phyloP scores from a whole-genome alignment of 2,888 invertebrate genomes.

The Temnothorax ravouxi region DNA sequence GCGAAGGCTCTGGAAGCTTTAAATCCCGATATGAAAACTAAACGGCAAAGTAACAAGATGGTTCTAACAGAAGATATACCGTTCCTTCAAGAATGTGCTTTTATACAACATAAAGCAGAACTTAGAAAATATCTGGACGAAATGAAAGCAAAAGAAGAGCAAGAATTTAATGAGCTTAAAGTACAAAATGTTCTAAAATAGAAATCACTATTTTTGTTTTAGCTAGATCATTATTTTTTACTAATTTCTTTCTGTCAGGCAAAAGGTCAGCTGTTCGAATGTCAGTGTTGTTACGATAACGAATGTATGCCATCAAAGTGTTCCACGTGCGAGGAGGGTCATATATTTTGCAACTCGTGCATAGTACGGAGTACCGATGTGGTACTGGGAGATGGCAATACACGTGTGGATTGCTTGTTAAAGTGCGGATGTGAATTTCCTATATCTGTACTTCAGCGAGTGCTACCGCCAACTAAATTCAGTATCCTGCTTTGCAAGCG shows the following conservation, averaged over 20 bases:
- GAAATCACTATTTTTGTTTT: not conserved
- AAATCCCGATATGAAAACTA: slow-evolving; percentile 71
- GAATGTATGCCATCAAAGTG: slow-evolving; percentile 84
- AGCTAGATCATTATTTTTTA: slow-evolving; percentile 10
- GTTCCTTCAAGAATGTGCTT: slow-evolving; percentile 83
- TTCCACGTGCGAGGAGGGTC: slow-evolving; percentile 77
- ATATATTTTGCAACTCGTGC: too few relatives aligned
- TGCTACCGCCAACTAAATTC: too few relatives aligned
- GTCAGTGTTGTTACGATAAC: slow-evolving; percentile 88
- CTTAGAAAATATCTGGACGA: slow-evolving; percentile 80
- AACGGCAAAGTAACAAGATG: slow-evolving; percentile 54
- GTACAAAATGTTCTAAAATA: slow-evolving; percentile 67
- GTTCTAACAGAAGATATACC: slow-evolving; percentile 76
- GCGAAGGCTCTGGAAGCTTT: slow-evolving; percentile 67
- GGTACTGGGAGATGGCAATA: too few relatives aligned
- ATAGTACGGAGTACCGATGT: too few relatives aligned
- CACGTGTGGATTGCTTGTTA: too few relatives aligned
- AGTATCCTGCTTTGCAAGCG: too few relatives aligned
- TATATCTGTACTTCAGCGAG: too few relatives aligned
- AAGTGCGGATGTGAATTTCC: too few relatives aligned
- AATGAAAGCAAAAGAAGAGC: slow-evolving; percentile 79
- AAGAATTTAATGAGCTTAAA: slow-evolving; percentile 81
- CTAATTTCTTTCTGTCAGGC: slow-evolving; percentile 73
- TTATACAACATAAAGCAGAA: slow-evolving; percentile 79
- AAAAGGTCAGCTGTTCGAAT: slow-evolving; percentile 85